Evolutionary conservation across 2,797 vertebrate species (phyloP), one percentile per base, ranked within the genome.

Genomic region (Leuciscus waleckii): DNA sequence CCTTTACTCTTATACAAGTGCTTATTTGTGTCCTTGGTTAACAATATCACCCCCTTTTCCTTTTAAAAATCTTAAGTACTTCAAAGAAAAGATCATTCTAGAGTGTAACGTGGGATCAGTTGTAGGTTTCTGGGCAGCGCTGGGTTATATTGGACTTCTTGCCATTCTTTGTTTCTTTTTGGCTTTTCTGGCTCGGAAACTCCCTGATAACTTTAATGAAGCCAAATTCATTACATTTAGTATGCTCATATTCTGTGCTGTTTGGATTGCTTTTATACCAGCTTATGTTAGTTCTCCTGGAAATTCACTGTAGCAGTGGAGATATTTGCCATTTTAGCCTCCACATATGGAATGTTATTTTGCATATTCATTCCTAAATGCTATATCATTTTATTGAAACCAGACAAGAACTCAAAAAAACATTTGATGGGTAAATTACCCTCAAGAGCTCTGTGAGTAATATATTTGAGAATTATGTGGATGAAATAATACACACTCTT

Each of bases 291-390:
- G 83, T 69, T 82, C 79, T 37, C 83, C 87, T 73, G 83, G 79
- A 82, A 87, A 87, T 87, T 87, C 9, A 87, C 75, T 41, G 85
- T 89, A 19, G 82, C 82, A 54, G 85, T 87, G 37, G 85, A 87
- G 16, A 85, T 87, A 79, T 89, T 89, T 79, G 85, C 85, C 7
- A 89, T 89, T 82, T 68, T 87, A 74, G 82, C 85, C 16, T 87
- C 88, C 0, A 88, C 67, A 3, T 88, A 79, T 79, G 85, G 84
- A 61, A 74, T 89, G 26, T 39, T 89, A 6, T 86, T 88, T 41
- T 89, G 86, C 23, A 89, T 88, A 9, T 89, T 89, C 58, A 37
- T 78, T 49, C 86, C 86, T n/a, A 89, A 87, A 68, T 89, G 86
- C 56, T 89, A 86, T 9, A 82, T 86, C 0, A 88, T 90, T n/a